A percentile compares a stretch with the other conserved stretches of the same genome.
These are phyloP conservation scores for Erithacus rubecula DNA, from an alignment of 2,797 vertebrate genomes.

Conservation along the genomic window DNA sequence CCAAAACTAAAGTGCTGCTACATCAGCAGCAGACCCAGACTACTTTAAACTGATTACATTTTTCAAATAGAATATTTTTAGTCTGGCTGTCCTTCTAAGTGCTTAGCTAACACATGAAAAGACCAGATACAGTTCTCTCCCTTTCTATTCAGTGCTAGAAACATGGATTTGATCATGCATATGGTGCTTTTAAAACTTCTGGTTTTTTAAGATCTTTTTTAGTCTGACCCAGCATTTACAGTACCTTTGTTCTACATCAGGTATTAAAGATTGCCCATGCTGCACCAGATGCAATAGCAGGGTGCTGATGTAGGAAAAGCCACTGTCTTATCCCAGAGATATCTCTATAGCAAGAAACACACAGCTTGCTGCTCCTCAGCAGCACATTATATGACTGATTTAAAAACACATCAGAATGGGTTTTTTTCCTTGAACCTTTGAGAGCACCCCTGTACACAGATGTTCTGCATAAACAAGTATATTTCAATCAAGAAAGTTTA, in stretches of 20 bases:
- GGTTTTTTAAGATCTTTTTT: not conserved
- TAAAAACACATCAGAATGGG: not conserved
- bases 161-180: rapidly evolving
- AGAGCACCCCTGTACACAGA: not conserved
- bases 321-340: not conserved
- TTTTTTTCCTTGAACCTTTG: not conserved
- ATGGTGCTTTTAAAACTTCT: not conserved
- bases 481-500: not conserved
- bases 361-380: not conserved
- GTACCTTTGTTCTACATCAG: not conserved
- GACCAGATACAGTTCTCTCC: not conserved
- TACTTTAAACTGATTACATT: not conserved
- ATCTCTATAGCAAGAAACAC: not conserved
- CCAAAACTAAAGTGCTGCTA: not conserved
- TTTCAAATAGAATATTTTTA: not conserved
- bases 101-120: not conserved
- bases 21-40: not conserved
- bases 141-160: not conserved
- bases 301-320: not conserved
- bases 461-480: not conserved
- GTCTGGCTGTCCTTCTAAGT: not conserved
- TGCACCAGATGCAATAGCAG: not conserved
- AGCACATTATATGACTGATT: not conserved
- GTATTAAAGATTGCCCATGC: not conserved
- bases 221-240: not conserved